Base-by-base conservation (phyloP, 2,888 invertebrate genomes). In the Mesopsocus fuscifrons region DNA sequence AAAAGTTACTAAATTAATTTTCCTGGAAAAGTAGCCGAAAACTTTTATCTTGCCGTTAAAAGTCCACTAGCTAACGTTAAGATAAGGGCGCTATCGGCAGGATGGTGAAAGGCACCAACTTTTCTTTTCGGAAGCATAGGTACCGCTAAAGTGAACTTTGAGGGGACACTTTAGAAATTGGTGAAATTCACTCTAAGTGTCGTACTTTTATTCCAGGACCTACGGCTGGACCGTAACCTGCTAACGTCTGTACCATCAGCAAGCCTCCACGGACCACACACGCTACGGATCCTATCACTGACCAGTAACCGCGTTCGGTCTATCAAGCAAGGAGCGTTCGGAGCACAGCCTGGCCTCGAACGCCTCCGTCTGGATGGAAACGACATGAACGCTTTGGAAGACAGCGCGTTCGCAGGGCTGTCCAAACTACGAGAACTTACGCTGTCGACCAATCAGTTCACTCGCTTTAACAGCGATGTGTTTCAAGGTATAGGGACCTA, bases 401-500 rank as follows among this genome's bases (percentile, higher is more conserved):
- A 81, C 32, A 74, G 74, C 5, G 73, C 84, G 1, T 78, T 89
- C 52, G 63, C 68, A 43, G 75, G 76, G 8, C 65, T 88, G 47
- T 64, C 67, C 21, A 69, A 69, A 48, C 66, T 88, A 17, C 70
- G 74, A 52, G 67, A 68, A 48, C 68, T 89, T 23, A 77, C 77
- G 57, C 61, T 88, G 41, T 74, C 80, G 2, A 73, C 77, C 49
- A 91, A 91, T 62, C 71, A 79, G 49, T 67, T 89, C 13, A 71
- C 72, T 6, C 75, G 77, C 52, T 72, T 89, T 54, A 85, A 87
- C 59, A 84, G 84, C 57, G 83, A 85, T 55, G 77, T 83, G 42
- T 84, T 88, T 54, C 72, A 74, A 59, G 73, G 68, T 63, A 26
- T 9, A 26, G 11, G n/a, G n/a, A n/a, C n/a, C n/a, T n/a, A n/a